phyloP scores from a whole-genome alignment of 1,140 invertebrate species.

The Rhyzopertha dominica region DNA sequence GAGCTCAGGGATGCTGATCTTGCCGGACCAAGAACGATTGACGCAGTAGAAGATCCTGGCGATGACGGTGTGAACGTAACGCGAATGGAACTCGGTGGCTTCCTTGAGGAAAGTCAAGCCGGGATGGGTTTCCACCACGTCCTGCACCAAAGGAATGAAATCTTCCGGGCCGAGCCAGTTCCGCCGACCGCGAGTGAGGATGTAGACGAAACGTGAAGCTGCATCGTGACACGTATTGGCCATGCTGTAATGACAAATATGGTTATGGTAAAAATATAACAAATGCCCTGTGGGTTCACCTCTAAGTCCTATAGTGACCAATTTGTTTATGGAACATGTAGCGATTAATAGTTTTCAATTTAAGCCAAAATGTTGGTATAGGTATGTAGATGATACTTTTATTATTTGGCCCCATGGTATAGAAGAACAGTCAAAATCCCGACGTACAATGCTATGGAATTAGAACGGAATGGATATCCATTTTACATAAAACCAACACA shows the following conservation, averaged over 20 bases:
- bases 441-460: no score
- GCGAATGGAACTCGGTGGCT: constrained; percentile 96
- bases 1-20: constrained; percentile 83
- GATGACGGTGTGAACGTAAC: constrained; percentile 94
- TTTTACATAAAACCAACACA: no score
- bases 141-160: constrained; percentile 89
- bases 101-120: constrained; percentile 95
- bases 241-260: constrained; percentile 53
- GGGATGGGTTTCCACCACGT: constrained; percentile 99
- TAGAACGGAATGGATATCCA: no score
- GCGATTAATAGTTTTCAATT: no score
- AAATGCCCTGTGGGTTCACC: no score
- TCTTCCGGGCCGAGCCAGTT: constrained; percentile 73
- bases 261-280: constrained; percentile 3
- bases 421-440: no score
- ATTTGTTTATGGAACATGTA: no score
- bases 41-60: constrained; percentile 98
- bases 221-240: constrained; percentile 77
- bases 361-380: no score
- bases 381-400: no score
- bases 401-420: no score
- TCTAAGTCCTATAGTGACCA: no score
- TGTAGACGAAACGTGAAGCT: constrained; percentile 83
- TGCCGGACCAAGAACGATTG: constrained; percentile 95
- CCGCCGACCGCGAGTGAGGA: constrained; percentile 66